These are phyloP conservation scores for Aotus griseimembra DNA, from an alignment of 2,797 vertebrate genomes.

Conservation along the genomic window DNA sequence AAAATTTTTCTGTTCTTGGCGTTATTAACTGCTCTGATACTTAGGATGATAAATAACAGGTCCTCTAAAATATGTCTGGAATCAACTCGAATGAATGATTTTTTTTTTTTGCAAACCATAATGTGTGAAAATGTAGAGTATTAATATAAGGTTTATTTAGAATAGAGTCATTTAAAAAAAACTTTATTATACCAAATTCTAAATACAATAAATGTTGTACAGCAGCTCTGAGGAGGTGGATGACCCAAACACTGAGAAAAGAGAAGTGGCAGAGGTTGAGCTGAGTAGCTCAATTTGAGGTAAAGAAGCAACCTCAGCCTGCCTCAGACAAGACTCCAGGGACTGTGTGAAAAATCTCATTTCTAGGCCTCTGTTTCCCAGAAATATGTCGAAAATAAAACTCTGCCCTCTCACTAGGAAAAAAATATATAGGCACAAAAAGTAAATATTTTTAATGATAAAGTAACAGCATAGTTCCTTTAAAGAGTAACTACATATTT, in stretches of 20 bases:
- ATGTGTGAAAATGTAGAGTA: background rate
- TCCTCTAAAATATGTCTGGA: background rate
- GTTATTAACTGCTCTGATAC: background rate
- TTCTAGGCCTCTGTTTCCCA: background rate
- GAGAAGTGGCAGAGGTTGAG: background rate
- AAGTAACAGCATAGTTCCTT: background rate
- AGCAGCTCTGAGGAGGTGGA: background rate
- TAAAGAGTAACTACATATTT: background rate
- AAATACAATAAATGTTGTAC: background rate
- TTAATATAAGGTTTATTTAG: background rate
- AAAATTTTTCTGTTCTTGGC: background rate
- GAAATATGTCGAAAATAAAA: constrained; percentile 7
- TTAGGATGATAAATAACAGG: background rate
- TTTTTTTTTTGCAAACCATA: background rate
- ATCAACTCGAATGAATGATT: background rate
- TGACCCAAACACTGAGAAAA: background rate
- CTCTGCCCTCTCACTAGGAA: background rate
- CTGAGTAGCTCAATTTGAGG: background rate
- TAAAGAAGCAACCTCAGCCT: background rate
- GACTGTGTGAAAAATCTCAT: background rate
- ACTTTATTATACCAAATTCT: background rate
- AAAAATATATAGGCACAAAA: background rate
- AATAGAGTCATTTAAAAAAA: background rate
- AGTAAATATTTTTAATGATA: background rate
- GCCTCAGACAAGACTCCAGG: background rate